These are phyloP conservation scores for Neuroscelio doddi DNA, from an alignment of 2,888 invertebrate species.

Conservation along the genomic window DNA sequence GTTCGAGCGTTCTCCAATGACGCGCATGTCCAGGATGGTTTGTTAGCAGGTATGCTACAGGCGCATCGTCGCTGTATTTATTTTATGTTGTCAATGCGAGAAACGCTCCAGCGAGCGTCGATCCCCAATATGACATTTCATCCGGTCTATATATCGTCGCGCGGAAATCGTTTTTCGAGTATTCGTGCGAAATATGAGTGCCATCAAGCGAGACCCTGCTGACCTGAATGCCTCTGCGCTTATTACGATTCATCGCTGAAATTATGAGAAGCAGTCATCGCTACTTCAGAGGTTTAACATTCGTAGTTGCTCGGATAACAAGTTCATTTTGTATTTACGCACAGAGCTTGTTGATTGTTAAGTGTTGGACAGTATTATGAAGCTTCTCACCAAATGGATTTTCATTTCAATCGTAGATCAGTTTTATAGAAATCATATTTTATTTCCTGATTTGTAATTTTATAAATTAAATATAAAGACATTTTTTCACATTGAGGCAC, in stretches of 20 bases:
- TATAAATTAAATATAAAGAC: too few species aligned
- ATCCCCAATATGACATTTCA: slow-evolving; percentile 38
- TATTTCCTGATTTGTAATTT: too few species aligned
- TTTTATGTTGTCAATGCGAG: slow-evolving; percentile 51
- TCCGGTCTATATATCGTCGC: slow-evolving; percentile 34
- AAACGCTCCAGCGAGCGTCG: slow-evolving; percentile 39
- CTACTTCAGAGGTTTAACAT: too few species aligned
- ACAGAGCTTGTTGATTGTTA: too few species aligned
- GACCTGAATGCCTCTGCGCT: slow-evolving; percentile 20
- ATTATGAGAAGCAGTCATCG: slow-evolving; percentile 38
- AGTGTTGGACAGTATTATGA: too few species aligned
- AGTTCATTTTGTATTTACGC: slow-evolving; percentile 40
- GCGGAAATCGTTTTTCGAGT: slow-evolving; percentile 45
- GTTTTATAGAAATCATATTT: too few species aligned
- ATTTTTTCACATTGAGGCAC: too few species aligned
- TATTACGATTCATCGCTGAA: slow-evolving; percentile 33
- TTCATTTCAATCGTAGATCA: too few species aligned
- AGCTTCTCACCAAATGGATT: too few species aligned
- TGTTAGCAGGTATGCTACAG: slow-evolving; percentile 56
- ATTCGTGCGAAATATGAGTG: slow-evolving; percentile 31
- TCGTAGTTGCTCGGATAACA: too few species aligned
- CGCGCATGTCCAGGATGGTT: slow-evolving; percentile 54
- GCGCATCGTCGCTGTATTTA: slow-evolving; percentile 54
- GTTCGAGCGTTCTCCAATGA: slow-evolving; percentile 66
- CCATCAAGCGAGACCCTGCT: slow-evolving; percentile 12